Base-by-base conservation (phyloP, 2,888 invertebrate genomes). In the Xestia c-nigrum region DNA sequence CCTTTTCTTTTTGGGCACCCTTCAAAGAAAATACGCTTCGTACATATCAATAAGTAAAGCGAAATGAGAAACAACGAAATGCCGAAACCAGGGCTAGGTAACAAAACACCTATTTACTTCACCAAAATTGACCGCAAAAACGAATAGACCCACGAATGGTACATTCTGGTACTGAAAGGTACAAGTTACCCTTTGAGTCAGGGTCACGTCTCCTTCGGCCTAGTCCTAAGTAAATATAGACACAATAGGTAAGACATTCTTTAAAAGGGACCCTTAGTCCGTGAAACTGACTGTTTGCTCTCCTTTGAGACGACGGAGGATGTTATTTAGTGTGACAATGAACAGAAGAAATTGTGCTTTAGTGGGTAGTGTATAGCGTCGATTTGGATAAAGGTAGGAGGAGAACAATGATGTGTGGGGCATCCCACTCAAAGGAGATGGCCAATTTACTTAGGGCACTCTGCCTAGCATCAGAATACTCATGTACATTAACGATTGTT, bases 151-250 rank as follows among this genome's bases (percentile, higher is more conserved):
- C 69, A 46, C 38, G 61, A 72, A 73, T 72, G 24, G 68, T 55
- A 46, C 63, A 16, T 55, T 69, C n/a, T n/a, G 63, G 50, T 71
- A 70, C 38, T 19, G 10, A 46, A 46, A 52, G 38, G n/a, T 66
- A 59, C n/a, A 12, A 14, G 12, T 16, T 68, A 61, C 65, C 66
- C 75, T 80, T 72, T 74, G 78, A 78, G 50, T 74, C 76, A 38
- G 64, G 70, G 74, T 70, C 79, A 81, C 80, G 78, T 86, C 78
- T 84, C 73, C 73, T 80, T 76, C 67, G 57, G 16, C 55, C 24
- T 38, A 43, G 76, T 79, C 87, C 87, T 88, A 85, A 88, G 74
- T 78, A 80, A 87, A 87, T 83, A 85, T 78, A 65, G 73, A 77
- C 88, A 88, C 81, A 86, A 87, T 80, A 76, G 76, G 69, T 80